Percentiles rank a stretch among this genome's conserved stretches.
Conservation (phyloP, 2,888 invertebrate species). For the Dolomedes plantarius region DNA sequence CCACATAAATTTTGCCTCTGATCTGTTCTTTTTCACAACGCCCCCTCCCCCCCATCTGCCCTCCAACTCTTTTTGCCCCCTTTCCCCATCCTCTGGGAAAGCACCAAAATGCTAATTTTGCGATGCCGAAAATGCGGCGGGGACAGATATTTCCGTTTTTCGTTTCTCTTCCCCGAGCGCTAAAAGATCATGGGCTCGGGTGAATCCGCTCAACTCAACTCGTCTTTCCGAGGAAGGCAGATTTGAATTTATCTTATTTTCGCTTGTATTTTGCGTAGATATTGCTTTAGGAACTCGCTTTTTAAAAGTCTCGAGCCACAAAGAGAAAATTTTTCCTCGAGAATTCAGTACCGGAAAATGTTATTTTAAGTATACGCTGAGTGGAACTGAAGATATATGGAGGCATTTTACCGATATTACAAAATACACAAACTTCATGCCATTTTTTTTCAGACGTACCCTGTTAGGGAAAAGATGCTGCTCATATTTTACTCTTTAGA, state of each 20-base stretch:
- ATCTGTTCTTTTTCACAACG: not conserved
- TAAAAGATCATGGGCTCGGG: not conserved
- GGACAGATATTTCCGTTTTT: not conserved
- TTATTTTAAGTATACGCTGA: no score
- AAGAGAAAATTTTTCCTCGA: no score
- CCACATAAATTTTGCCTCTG: not conserved
- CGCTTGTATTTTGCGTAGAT: not conserved
- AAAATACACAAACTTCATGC: no score
- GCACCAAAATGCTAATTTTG: not conserved
- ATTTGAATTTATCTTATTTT: not conserved
- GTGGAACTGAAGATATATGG: no score
- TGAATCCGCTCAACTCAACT: slow-evolving; percentile 14
- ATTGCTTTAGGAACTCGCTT: not conserved
- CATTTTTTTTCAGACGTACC: no score
- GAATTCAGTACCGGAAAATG: no score
- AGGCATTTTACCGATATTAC: no score
- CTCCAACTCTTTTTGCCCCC: not conserved
- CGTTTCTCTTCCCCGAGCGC: not conserved
- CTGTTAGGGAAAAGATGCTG: no score
- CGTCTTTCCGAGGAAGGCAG: not conserved
- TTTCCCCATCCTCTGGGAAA: not conserved
- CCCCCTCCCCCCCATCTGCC: not conserved
- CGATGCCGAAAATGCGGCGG: not conserved
- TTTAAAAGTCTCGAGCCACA: not conserved
- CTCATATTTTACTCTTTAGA: no score